Evolutionary conservation across 2,888 invertebrate species (phyloP), one percentile per base, ranked within the genome.

Genomic region (Dicyrtomina minuta): DNA sequence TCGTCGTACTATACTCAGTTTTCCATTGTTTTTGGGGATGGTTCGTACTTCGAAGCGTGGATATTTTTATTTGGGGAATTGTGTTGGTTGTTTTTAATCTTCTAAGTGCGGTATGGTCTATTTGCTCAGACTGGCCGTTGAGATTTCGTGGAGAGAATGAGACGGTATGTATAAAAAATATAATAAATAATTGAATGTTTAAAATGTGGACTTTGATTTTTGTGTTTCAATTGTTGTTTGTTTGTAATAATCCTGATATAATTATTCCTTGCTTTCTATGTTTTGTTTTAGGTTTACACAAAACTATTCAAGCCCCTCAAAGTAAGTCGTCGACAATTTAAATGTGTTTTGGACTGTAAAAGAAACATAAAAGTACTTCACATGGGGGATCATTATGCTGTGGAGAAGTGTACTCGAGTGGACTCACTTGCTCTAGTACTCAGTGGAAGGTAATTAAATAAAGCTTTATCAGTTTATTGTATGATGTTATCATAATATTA

Each of bases 401-500:
- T 91, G 81, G 93, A 93, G 84, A 92, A 92, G 83, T 89, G 90
- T 80, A 91, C 91, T 75, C 90, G 91, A 83, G 92, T 93, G 65
- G 92, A 93, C 84, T 90, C 90, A 79, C 86, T 93, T 73, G 92
- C 93, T 55, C 84, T 93, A 78, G 90, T 93, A 79, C 85, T 93
- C 72, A 89, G 90, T 75, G 93, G 93, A 84, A 92, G 92, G 93
- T 93, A 81, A n/a, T n/a, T n/a, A n/a, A n/a, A n/a, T n/a, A n/a
- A n/a, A n/a, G n/a, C n/a, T n/a, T 88, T n/a, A n/a, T n/a, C n/a
- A n/a, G n/a, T n/a, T n/a, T n/a, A n/a, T n/a, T n/a, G n/a, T n/a
- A n/a, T n/a, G n/a, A n/a, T n/a, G n/a, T n/a, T n/a, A n/a, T n/a
- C n/a, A n/a, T n/a, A n/a, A n/a, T n/a, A n/a, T n/a, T n/a, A n/a